phyloP scores from a whole-genome alignment of 2,797 vertebrate species.

The Clamator glandarius region DNA sequence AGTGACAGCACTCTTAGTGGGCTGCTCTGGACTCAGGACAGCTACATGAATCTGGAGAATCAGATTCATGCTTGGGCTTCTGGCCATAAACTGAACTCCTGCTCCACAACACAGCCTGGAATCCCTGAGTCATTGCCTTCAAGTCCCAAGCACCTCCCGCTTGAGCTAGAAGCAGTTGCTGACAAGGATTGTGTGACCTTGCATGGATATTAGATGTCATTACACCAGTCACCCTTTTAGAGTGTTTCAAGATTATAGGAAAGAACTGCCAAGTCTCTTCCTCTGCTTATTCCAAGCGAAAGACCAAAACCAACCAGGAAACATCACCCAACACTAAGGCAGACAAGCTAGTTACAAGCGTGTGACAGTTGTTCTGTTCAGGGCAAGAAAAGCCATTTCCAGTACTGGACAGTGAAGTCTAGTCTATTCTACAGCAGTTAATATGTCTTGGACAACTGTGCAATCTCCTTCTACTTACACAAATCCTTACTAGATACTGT shows the following conservation, averaged over 20 bases:
- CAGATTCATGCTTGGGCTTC: neutral
- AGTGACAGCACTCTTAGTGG: neutral
- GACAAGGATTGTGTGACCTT: conserved; percentile 60
- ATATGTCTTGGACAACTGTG: neutral
- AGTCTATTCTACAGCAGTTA: no score
- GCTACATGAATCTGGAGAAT: neutral
- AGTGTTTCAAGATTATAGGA: conserved; percentile 19
- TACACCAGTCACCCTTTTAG: neutral
- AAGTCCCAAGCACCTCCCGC: neutral
- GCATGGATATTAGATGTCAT: conserved; percentile 47
- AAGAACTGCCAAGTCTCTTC: conserved; percentile 43
- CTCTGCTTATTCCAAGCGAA: neutral
- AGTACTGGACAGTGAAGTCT: neutral
- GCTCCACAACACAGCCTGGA: neutral
- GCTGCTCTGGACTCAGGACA: neutral
- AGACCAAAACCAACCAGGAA: conserved; percentile 7
- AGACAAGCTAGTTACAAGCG: neutral
- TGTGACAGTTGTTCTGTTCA: neutral
- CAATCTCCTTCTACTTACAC: neutral
- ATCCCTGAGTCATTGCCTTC: conserved; percentile 58
- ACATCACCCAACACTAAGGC: neutral
- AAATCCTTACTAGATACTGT: neutral
- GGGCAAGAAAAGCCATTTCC: neutral
- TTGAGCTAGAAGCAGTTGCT: conserved; percentile 12
- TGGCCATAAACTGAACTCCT: neutral